Evolutionary conservation across 2,888 invertebrate species (phyloP).

Genomic region (Nephrotoma flavescens): DNA sequence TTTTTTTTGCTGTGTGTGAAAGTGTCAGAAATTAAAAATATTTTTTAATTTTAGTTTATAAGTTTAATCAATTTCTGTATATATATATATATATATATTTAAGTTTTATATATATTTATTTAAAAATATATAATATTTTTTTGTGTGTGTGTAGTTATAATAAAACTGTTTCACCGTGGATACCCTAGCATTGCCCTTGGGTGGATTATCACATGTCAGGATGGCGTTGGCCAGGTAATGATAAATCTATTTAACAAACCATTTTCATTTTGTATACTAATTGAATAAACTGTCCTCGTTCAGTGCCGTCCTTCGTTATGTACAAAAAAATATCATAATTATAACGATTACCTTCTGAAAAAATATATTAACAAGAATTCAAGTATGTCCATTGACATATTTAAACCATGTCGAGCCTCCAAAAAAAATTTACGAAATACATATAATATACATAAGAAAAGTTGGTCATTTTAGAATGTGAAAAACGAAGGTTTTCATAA

Average conservation of each 20-base stretch:
- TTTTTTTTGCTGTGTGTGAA: not conserved
- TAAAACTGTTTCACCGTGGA: slow-evolving; percentile 33
- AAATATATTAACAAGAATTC: not conserved
- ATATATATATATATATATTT: not conserved
- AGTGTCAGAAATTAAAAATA: not conserved
- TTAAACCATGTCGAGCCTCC: not conserved
- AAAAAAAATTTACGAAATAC: not conserved
- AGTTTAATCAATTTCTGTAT: not conserved
- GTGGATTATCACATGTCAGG: slow-evolving; percentile 47
- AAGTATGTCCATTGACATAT: not conserved
- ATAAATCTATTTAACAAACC: not conserved
- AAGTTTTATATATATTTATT: not conserved
- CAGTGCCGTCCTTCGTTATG: not conserved
- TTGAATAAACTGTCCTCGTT: not conserved
- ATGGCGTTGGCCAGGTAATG: slow-evolving; percentile 52
- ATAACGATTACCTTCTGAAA: not conserved
- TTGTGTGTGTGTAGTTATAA: slow-evolving; percentile 1
- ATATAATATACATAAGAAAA: not conserved
- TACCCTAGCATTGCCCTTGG: slow-evolving; percentile 38
- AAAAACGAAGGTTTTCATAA: not conserved
- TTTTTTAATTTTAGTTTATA: not conserved
- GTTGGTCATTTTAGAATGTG: not conserved
- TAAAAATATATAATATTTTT: not conserved
- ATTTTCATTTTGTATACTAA: not conserved
- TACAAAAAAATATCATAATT: not conserved